A percentile compares a stretch with the other conserved stretches of the same genome.
phyloP scores from a whole-genome alignment of 2,888 invertebrate genomes.

The Gisinianus flammeolus region DNA sequence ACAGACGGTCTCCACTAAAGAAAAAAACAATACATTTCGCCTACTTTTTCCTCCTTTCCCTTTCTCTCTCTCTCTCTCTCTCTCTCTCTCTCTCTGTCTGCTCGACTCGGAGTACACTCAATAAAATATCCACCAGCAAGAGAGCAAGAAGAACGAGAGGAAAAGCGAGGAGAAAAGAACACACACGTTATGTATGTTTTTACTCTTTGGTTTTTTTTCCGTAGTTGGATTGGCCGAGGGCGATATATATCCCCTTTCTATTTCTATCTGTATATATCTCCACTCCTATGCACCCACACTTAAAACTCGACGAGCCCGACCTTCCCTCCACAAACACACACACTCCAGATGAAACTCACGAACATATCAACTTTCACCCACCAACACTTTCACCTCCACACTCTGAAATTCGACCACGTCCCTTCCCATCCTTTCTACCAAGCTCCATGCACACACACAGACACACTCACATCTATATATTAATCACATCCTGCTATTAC shows the following conservation, averaged over 20 bases:
- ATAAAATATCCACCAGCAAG: slow-evolving; percentile 26
- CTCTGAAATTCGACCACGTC: slow-evolving; percentile 50
- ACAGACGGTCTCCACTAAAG: neutral
- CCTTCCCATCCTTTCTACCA: slow-evolving; percentile 41
- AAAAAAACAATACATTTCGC: neutral
- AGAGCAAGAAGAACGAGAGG: neutral
- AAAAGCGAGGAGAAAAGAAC: slow-evolving; percentile 30
- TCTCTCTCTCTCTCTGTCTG: neutral
- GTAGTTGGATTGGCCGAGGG: slow-evolving; percentile 16
- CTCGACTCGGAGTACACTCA: neutral
- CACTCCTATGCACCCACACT: neutral
- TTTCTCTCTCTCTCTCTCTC: neutral
- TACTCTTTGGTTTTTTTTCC: neutral
- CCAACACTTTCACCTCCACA: slow-evolving; percentile 44
- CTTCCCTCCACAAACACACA: slow-evolving; percentile 13
- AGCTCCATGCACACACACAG: neutral
- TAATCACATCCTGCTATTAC: slow-evolving; percentile 33
- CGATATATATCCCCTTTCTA: neutral
- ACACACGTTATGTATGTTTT: slow-evolving; percentile 13
- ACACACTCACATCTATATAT: neutral
- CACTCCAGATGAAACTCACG: slow-evolving; percentile 32
- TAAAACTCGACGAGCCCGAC: neutral
- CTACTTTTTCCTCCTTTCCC: too few relatives aligned
- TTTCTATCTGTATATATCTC: neutral
- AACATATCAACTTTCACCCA: slow-evolving; percentile 53